A percentile compares a stretch with the other conserved stretches of the same genome.
phyloP scores from a whole-genome alignment of 2,797 vertebrate species.

The Siniperca scherzeri region DNA sequence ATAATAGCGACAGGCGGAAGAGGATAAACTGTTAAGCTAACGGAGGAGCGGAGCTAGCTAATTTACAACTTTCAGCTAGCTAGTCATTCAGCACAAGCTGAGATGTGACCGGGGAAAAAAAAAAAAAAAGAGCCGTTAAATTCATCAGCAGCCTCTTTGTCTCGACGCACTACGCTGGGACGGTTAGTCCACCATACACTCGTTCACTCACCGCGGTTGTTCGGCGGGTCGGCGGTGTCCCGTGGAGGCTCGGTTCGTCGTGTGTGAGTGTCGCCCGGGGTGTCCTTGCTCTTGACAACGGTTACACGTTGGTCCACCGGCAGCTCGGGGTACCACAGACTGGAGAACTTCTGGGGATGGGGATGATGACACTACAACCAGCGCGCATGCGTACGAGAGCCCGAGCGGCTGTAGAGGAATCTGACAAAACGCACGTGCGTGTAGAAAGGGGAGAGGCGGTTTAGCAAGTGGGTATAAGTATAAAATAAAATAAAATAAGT shows the following conservation, averaged over 20 bases:
- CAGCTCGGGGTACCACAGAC: conserved; percentile 47
- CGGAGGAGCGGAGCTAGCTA: not conserved
- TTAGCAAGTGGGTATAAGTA: too few relatives aligned
- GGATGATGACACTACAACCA: conserved; percentile 4
- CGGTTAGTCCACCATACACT: fast-evolving
- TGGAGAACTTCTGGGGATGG: conserved; percentile 29
- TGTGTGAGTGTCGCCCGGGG: not conserved
- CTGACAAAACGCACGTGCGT: conserved; percentile 37
- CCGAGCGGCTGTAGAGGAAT: conserved; percentile 24
- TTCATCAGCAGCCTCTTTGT: conserved; percentile 25
- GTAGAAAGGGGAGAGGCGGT: not conserved
- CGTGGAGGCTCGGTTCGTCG: not conserved
- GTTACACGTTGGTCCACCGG: not conserved
- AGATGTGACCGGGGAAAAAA: not conserved
- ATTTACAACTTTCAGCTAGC: conserved; percentile 6
- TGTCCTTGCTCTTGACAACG: conserved; percentile 7
- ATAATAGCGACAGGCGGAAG: not conserved
- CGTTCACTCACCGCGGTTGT: conserved; percentile 37
- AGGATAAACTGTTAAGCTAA: not conserved
- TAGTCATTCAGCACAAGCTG: not conserved
- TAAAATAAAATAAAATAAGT: too few relatives aligned
- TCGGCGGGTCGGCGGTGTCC: not conserved
- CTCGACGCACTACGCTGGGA: not conserved
- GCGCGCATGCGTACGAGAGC: conserved; percentile 68
- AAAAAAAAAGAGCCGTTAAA: not conserved